Conservation (phyloP, 2,113 vertebrate genomes). For the Ophiodon elongatus region DNA sequence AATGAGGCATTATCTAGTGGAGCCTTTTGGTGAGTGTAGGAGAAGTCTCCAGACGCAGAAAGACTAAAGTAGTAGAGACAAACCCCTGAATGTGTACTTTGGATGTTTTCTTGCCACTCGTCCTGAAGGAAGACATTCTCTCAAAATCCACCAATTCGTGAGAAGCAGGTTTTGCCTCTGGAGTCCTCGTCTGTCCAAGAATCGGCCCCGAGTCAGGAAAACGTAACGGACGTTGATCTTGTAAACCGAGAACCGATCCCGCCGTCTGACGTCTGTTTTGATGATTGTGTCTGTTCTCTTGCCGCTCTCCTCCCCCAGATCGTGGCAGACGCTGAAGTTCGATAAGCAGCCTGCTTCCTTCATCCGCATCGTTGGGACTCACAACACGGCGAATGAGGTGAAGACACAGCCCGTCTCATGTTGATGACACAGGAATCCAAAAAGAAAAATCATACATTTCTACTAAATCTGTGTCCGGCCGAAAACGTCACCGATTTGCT, state of each 20-base stretch:
- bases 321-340: slow-evolving; percentile 95
- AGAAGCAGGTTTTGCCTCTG: neutral
- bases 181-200: neutral
- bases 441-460: too few relatives aligned
- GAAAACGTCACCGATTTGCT: too few relatives aligned
- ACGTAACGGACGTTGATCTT: neutral
- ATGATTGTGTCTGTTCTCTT: neutral
- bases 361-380: slow-evolving; percentile 96
- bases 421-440: too few relatives aligned
- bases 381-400: slow-evolving; percentile 99
- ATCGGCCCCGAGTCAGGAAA: neutral
- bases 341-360: slow-evolving; percentile 94
- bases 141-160: too few relatives aligned
- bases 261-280: neutral
- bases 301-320: slow-evolving; percentile 80
- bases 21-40: too few relatives aligned
- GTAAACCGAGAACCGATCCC: neutral
- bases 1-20: too few relatives aligned
- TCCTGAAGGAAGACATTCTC: too few relatives aligned
- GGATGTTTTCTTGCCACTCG: neutral
- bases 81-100: neutral
- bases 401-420: slow-evolving; percentile 22
- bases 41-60: too few relatives aligned
- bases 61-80: neutral
- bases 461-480: too few relatives aligned